Evolutionary conservation across 2,888 invertebrate genomes (phyloP).

Genomic region (Leptinotarsa haldemani): DNA sequence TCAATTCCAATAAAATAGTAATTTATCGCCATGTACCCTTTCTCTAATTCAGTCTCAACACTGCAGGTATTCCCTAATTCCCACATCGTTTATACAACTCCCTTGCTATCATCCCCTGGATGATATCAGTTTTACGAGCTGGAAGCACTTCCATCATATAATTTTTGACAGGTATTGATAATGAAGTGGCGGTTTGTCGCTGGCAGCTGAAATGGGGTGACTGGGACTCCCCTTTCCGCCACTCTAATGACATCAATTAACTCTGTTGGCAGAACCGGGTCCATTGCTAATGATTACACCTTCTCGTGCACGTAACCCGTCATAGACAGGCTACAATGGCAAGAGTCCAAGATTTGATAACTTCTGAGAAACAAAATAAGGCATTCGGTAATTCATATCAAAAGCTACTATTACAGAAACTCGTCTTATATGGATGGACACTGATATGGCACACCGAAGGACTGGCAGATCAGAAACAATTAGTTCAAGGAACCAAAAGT

Average conservation of each 20-base stretch:
- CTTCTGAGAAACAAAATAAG: too few relatives aligned
- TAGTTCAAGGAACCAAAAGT: too few relatives aligned
- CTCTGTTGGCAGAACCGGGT: constrained; percentile 35
- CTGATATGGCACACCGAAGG: too few relatives aligned
- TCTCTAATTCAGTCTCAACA: neutral
- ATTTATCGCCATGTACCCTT: neutral
- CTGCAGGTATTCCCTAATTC: neutral
- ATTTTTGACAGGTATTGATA: constrained; percentile 32
- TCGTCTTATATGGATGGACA: too few relatives aligned
- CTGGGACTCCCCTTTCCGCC: constrained; percentile 9
- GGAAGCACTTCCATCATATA: neutral
- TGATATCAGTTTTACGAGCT: constrained; percentile 2
- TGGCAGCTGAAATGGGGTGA: constrained; percentile 33
- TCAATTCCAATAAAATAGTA: neutral
- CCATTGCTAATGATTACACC: constrained; percentile 13
- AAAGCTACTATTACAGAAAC: too few relatives aligned
- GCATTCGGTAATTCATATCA: too few relatives aligned
- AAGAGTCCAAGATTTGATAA: neutral
- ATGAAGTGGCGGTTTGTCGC: constrained; percentile 39
- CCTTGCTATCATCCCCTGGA: neutral
- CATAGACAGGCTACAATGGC: neutral
- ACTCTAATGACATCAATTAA: constrained; percentile 39
- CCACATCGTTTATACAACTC: constrained; percentile 1
- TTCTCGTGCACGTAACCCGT: neutral
- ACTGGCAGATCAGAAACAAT: too few relatives aligned